These are phyloP conservation scores for Trilocha varians DNA, from an alignment of 2,888 invertebrate genomes.

Conservation along the genomic window DNA sequence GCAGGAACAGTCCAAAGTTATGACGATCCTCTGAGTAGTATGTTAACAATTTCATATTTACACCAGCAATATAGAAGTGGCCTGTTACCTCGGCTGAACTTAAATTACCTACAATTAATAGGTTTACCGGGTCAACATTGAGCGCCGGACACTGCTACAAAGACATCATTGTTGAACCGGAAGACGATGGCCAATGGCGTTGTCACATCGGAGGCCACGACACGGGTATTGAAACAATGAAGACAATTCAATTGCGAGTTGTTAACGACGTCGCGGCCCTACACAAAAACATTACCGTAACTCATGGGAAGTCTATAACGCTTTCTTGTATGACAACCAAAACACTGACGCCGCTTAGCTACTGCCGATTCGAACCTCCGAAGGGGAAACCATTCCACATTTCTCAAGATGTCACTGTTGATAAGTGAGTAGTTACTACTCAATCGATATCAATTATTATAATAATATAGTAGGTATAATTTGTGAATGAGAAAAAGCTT, in stretches of 20 bases:
- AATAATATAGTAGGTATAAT: no score
- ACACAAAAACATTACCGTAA: slow-evolving; percentile 31
- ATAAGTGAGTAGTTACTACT: slow-evolving; percentile 35
- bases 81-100: no score
- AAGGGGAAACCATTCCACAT: slow-evolving; percentile 57
- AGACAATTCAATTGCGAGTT: slow-evolving; percentile 41
- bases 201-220: slow-evolving; percentile 56
- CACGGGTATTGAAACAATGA: slow-evolving; percentile 39
- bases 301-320: slow-evolving; percentile 40
- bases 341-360: slow-evolving; percentile 42
- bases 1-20: no score
- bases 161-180: slow-evolving; percentile 30
- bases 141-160: slow-evolving; percentile 51
- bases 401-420: slow-evolving; percentile 37
- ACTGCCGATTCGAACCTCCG: slow-evolving; percentile 67
- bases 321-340: slow-evolving; percentile 53
- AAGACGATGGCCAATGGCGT: slow-evolving; percentile 57
- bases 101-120: slow-evolving; percentile 11
- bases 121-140: slow-evolving; percentile 45
- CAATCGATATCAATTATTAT: neutral
- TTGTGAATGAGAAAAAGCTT: no score
- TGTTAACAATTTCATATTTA: no score
- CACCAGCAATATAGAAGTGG: no score
- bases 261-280: slow-evolving; percentile 50
- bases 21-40: no score